Conservation (phyloP, 2,888 invertebrate species). For the Shargacucullia verbasci region DNA sequence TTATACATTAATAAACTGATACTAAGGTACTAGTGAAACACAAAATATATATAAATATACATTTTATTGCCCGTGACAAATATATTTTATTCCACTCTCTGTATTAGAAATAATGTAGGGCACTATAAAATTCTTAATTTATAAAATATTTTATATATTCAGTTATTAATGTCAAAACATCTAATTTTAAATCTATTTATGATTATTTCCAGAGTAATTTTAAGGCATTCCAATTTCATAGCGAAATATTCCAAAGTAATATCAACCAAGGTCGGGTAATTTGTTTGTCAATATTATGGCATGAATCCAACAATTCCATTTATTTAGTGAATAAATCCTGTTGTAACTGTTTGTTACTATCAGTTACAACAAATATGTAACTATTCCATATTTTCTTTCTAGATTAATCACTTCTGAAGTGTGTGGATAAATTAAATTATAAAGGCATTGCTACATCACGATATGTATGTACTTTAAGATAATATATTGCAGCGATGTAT, state of each 20-base stretch:
- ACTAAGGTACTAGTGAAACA: conserved; percentile 1
- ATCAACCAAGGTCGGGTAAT: conserved; percentile 51
- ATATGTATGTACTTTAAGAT: not conserved
- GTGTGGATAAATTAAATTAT: conserved; percentile 21
- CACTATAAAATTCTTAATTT: conserved; percentile 18
- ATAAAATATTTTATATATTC: conserved; percentile 25
- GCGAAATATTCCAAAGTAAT: conserved; percentile 50
- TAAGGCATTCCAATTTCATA: conserved; percentile 52
- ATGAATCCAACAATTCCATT: conserved; percentile 69
- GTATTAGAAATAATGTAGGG: conserved; percentile 4
- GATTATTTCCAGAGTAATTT: conserved; percentile 40
- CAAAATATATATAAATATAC: conserved; percentile 4
- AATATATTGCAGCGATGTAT: not conserved
- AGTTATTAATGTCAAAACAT: conserved; percentile 29
- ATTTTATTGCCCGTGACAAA: conserved; percentile 7
- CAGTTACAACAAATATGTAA: conserved; percentile 26
- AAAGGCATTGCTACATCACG: not conserved
- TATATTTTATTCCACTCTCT: conserved; percentile 7
- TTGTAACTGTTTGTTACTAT: conserved; percentile 33
- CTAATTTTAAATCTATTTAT: conserved; percentile 45
- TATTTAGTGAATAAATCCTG: conserved; percentile 53
- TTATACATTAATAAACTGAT: no score
- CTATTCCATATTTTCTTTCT: conserved; percentile 31
- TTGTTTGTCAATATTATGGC: conserved; percentile 71
- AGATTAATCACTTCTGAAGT: conserved; percentile 28